These are phyloP conservation scores for Athripsodes cinereus DNA, from an alignment of 2,888 invertebrate genomes.

Conservation along the genomic window DNA sequence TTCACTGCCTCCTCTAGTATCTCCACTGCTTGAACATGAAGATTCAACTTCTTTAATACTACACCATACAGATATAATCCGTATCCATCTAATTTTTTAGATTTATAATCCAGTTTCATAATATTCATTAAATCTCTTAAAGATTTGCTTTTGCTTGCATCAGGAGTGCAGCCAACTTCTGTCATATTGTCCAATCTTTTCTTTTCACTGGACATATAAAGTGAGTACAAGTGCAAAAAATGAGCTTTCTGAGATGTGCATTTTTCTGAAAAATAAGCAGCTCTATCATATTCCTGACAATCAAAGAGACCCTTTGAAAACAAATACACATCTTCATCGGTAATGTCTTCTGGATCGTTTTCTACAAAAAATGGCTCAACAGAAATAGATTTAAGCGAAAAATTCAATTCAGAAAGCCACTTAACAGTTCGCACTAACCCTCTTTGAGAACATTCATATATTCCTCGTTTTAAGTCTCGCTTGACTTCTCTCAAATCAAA, in stretches of 20 bases:
- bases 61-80: conserved; percentile 85
- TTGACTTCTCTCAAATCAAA: conserved; percentile 59
- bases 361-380: conserved; percentile 42
- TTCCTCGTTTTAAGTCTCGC: conserved; percentile 56
- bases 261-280: conserved; percentile 71
- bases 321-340: conserved; percentile 67
- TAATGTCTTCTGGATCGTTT: conserved; percentile 41
- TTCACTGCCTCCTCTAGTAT: conserved; percentile 74
- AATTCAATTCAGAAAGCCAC: conserved; percentile 82
- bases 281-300: conserved; percentile 83
- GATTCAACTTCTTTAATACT: conserved; percentile 79
- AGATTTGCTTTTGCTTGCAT: conserved; percentile 47
- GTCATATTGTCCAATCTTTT: conserved; percentile 72
- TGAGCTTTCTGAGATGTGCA: conserved; percentile 64
- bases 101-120: conserved; percentile 51
- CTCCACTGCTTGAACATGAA: conserved; percentile 70
- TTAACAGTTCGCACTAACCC: conserved; percentile 77
- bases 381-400: conserved; percentile 13
- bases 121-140: conserved; percentile 52
- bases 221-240: conserved; percentile 81
- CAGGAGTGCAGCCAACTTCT: conserved; percentile 50
- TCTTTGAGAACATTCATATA: conserved; percentile 70
- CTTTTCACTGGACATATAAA: conserved; percentile 86
- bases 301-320: conserved; percentile 87
- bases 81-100: conserved; percentile 76